phyloP scores from a whole-genome alignment of 1,140 invertebrate species.

The Manduca sexta region DNA sequence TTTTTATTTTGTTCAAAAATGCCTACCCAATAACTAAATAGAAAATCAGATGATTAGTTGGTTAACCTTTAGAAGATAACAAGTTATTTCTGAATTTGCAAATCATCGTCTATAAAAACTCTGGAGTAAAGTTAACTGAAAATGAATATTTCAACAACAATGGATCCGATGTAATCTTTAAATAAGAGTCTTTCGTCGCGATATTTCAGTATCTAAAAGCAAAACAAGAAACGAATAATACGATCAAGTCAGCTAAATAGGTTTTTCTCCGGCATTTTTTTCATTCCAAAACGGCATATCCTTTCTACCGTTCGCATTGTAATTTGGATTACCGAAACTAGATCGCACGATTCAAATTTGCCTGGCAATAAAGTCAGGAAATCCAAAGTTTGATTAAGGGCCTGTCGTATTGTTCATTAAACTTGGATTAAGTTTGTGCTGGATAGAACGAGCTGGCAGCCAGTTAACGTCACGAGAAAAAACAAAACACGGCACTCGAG shows the following conservation, averaged over 20 bases:
- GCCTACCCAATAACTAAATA: too few species aligned
- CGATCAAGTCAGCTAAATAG: conserved; percentile 67
- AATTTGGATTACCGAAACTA: conserved; percentile 16
- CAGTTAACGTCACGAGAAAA: conserved; percentile 56
- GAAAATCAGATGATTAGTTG: too few species aligned
- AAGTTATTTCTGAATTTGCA: too few species aligned
- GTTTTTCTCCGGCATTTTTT: conserved; percentile 48
- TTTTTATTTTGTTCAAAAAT: too few species aligned
- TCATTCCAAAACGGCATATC: conserved; percentile 18
- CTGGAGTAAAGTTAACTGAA: too few species aligned
- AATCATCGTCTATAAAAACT: too few species aligned
- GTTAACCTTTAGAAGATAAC: too few species aligned
- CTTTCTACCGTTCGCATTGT: conserved; percentile 1
- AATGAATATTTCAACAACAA: too few species aligned
- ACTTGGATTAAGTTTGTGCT: conserved; percentile 73
- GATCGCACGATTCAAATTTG: conserved; percentile 24
- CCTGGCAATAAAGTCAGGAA: conserved; percentile 31
- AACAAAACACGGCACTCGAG: conserved; percentile 21
- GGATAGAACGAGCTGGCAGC: conserved; percentile 59
- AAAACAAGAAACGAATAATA: conserved; percentile 69
- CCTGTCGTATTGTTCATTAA: conserved; percentile 74
- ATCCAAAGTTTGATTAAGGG: conserved; percentile 74
- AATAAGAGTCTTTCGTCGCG: not conserved
- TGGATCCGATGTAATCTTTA: not conserved
- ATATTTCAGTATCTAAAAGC: conserved; percentile 1